Evolutionary conservation across 1,140 invertebrate species (phyloP).

Genomic region (Andrena cerasifolii): DNA sequence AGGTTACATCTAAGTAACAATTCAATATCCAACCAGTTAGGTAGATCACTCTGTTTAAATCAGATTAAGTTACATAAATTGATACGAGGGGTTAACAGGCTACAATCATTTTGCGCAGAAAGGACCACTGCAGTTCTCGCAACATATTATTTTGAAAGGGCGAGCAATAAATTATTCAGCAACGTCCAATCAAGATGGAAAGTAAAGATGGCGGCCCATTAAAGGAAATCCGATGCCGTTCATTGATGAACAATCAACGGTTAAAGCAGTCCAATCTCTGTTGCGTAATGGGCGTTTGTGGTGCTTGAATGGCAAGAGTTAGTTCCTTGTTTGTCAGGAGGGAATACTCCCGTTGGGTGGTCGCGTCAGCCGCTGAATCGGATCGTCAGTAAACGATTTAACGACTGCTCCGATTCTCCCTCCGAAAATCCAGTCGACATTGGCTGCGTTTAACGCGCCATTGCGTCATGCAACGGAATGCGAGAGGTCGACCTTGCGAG

Average conservation of each 20-base stretch:
- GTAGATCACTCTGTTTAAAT: too few species aligned
- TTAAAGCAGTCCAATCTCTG: not conserved
- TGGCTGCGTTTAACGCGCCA: constrained; percentile 34
- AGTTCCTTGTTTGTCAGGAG: not conserved
- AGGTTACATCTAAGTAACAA: too few species aligned
- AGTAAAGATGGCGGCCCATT: not conserved
- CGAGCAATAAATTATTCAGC: too few species aligned
- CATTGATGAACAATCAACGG: not conserved
- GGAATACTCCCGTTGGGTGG: constrained; percentile 10
- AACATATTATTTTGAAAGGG: too few species aligned
- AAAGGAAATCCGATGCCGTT: not conserved
- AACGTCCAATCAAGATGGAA: too few species aligned
- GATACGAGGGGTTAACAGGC: too few species aligned
- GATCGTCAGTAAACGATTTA: constrained; percentile 25
- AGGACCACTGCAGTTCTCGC: too few species aligned
- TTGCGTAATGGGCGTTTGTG: not conserved
- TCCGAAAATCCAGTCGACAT: constrained; percentile 53
- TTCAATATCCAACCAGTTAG: too few species aligned
- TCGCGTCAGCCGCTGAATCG: not conserved
- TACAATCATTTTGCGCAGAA: too few species aligned
- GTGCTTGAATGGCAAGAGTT: not conserved
- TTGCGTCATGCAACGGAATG: constrained; percentile 56
- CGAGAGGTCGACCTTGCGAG: constrained; percentile 54
- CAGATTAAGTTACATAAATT: too few species aligned
- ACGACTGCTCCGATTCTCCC: constrained; percentile 19